Evolutionary conservation across 2,113 vertebrate species (phyloP), one percentile per base, ranked within the genome.

Genomic region (Hypomesus transpacificus): DNA sequence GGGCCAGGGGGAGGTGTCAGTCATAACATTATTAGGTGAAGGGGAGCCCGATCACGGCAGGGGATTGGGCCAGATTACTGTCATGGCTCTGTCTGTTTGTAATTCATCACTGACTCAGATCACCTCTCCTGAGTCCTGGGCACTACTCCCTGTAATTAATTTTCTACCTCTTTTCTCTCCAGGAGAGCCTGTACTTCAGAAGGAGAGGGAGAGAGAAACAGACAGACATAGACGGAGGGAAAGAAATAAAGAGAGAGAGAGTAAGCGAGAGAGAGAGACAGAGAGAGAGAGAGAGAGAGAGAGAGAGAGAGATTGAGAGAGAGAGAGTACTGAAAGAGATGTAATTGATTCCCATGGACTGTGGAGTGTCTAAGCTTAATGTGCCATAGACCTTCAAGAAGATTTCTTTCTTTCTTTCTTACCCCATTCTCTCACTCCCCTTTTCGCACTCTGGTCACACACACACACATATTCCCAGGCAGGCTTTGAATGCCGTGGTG

Each of bases 101-200:
- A 70, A 79, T 87, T 78, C 65, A 75, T 89, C 85, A 86, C 74
- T 24, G 73, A 75, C 78, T 75, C 67, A 77, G 68, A 84, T 76
- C 73, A 76, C 68, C 69, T 59, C n/a, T 46, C 70, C 1, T 68
- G 66, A 83, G 74, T 85, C 78, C 67, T 84, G 14, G 7, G 39
- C 39, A 11, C 39, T 46, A 17, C 50, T 54, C 84, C 80, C 26
- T 69, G 80, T 82, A 85, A 87, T 86, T 83, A 83, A 88, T 87
- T 82, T 86, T 70, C 80, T 71, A 26, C 73, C 69, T 68, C 65
- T 74, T 34, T 68, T 69, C 76, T 67, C 60, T 79, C 52, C 67
- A 53, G 46, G 28, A 71, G 52, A 68, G 65, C 26, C 51, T 9
- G 34, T 64, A 61, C 77, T 76, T 50, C 65, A 72, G 71, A 71